Evolutionary conservation across 2,888 invertebrate genomes (phyloP), one percentile per base, ranked within the genome.

Genomic region (Eucera pruinosa): DNA sequence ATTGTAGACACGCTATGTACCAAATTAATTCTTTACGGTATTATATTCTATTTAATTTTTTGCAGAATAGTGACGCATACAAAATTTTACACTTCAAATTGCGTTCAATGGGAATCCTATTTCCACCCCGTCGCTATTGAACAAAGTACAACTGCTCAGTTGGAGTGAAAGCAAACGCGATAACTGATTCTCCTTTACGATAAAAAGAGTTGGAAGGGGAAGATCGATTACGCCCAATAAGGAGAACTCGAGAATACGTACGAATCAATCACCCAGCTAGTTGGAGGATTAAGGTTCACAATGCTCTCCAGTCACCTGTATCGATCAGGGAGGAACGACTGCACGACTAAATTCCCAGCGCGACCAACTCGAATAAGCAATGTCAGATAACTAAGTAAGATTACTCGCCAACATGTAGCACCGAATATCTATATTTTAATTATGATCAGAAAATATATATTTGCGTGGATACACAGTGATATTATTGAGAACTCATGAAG

Each of bases 211-310:
- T 25, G 48, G 52, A 57, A 43, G 47, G 50, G 50, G 69, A 69
- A 82, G 80, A 84, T 85, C 80, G 83, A 84, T 85, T 73, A 69
- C 61, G 27, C 23, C 25, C 57, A 15, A 64, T 54, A 67, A 71
- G 69, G 66, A 74, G 69, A 76, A 50, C 76, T 41, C 39, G 62
- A 60, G 78, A 80, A 85, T 80, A 82, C 78, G 78, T 70, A 78
- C 74, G 75, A 84, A 84, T 84, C 84, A 80, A 84, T 84, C 84
- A 84, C 83, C 25, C 43, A 66, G 64, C 73, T 48, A 76, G 80
- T 72, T 71, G 82, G 41, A 54, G 78, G 73, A 84, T 84, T 84
- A 84, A 78, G 80, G 68, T 75, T n/a, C 62, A 52, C 70, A 70
- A 75, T 74, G 45, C 23, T 48, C 36, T n/a, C 11, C n/a, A 64